Percentiles rank a stretch among this genome's conserved stretches.
Conservation (phyloP, 2,113 vertebrate genomes). For the Chaetodon auriga region DNA sequence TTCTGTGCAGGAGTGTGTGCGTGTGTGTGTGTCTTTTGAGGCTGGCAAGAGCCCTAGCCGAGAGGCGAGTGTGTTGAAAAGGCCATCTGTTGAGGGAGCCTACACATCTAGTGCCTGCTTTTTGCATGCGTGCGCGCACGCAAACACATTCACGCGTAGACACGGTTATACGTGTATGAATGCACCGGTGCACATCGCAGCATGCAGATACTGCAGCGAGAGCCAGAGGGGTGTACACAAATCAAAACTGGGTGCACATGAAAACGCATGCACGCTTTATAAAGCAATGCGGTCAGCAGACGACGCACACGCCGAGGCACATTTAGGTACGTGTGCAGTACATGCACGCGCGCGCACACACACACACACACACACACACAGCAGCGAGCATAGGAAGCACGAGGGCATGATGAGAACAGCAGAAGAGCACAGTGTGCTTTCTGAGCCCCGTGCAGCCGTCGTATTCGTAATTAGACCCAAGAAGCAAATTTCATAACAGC, state of each 20-base stretch:
- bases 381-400: constrained; percentile 45
- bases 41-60: constrained; percentile 58
- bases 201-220: background rate
- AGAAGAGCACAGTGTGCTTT: constrained; percentile 35
- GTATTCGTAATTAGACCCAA: background rate
- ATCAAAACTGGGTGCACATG: background rate
- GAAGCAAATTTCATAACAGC: constrained; percentile 1
- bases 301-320: background rate
- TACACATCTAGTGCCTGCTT: constrained; percentile 51
- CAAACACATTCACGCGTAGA: constrained; percentile 21
- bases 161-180: constrained; percentile 6
- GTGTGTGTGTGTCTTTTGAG: constrained; percentile 35
- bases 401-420: constrained; percentile 39
- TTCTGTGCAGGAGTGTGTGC: constrained; percentile 30
- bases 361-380: background rate
- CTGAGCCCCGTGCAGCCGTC: background rate
- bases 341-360: background rate
- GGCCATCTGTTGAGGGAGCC: constrained; percentile 74
- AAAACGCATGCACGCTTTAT: background rate
- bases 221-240: background rate
- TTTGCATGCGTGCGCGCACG: constrained; percentile 6
- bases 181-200: background rate
- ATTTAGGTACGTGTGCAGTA: background rate
- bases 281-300: background rate
- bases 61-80: constrained; percentile 70